Conservation (phyloP, 2,113 vertebrate species). For the Pelodiscus sinensis region DNA sequence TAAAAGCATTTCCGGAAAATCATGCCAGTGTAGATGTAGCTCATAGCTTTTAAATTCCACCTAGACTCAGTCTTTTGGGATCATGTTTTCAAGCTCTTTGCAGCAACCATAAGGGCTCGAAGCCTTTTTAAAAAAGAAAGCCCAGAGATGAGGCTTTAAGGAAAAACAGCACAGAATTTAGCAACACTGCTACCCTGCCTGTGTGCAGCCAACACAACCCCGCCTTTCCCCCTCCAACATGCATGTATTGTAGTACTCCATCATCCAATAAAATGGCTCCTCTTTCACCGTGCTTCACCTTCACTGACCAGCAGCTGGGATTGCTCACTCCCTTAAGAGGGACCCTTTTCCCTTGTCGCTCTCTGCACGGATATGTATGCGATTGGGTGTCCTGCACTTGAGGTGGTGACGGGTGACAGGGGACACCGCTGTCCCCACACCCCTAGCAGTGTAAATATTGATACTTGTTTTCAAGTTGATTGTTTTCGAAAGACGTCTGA, state of each 20-base stretch:
- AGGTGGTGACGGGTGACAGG: rapidly evolving
- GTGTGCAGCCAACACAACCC: not conserved
- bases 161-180: rapidly evolving
- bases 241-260: not conserved
- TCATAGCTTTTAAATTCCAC: too few relatives aligned
- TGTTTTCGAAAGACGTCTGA: not conserved
- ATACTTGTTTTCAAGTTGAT: not conserved
- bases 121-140: not conserved
- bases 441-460: not conserved
- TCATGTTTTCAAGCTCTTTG: too few relatives aligned
- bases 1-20: too few relatives aligned
- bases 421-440: not conserved
- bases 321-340: not conserved
- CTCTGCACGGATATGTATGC: too few relatives aligned
- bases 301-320: not conserved
- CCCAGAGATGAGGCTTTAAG: not conserved
- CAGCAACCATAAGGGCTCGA: too few relatives aligned
- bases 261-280: not conserved
- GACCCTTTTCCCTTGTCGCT: rapidly evolving
- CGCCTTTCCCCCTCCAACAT: too few relatives aligned
- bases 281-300: not conserved
- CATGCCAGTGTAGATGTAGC: too few relatives aligned
- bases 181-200: too few relatives aligned
- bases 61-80: too few relatives aligned
- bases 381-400: rapidly evolving